Conservation (phyloP, 2,888 invertebrate species). For the Brenthis hecate region DNA sequence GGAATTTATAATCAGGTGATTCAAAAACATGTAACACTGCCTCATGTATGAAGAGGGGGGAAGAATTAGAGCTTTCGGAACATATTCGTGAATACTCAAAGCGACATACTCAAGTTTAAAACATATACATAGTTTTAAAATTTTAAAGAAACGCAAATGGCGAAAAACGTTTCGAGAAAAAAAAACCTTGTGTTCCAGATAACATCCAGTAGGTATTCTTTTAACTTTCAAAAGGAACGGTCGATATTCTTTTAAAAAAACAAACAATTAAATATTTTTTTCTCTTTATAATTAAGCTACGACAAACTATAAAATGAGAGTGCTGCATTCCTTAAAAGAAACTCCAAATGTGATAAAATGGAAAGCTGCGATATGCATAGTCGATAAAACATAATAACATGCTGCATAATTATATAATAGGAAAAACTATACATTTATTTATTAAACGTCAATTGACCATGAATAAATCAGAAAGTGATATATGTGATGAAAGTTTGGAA, state of each 20-base stretch:
- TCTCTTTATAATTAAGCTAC: neutral
- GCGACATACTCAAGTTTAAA: neutral
- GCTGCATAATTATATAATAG: constrained; percentile 7
- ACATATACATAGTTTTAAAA: neutral
- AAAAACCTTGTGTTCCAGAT: constrained; percentile 26
- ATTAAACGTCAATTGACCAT: constrained; percentile 16
- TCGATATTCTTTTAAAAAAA: constrained; percentile 20
- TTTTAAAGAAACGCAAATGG: constrained; percentile 11
- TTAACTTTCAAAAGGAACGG: constrained; percentile 28
- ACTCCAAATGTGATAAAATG: neutral
- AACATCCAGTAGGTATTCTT: constrained; percentile 30
- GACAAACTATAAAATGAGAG: neutral
- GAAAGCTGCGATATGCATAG: constrained; percentile 1
- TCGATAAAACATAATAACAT: neutral
- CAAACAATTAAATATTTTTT: constrained; percentile 2
- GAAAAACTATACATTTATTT: constrained; percentile 23
- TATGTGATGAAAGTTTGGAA: constrained; percentile 8
- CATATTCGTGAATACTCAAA: too few relatives aligned
- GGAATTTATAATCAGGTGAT: too few relatives aligned
- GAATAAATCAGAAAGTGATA: constrained; percentile 34
- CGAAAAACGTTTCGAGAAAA: constrained; percentile 14
- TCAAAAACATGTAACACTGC: too few relatives aligned
- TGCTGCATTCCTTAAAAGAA: constrained; percentile 11
- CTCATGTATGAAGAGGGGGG: too few relatives aligned
- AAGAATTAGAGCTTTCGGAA: too few relatives aligned